These are phyloP conservation scores for Mallotus villosus DNA, from an alignment of 2,797 vertebrate species.

Conservation along the genomic window DNA sequence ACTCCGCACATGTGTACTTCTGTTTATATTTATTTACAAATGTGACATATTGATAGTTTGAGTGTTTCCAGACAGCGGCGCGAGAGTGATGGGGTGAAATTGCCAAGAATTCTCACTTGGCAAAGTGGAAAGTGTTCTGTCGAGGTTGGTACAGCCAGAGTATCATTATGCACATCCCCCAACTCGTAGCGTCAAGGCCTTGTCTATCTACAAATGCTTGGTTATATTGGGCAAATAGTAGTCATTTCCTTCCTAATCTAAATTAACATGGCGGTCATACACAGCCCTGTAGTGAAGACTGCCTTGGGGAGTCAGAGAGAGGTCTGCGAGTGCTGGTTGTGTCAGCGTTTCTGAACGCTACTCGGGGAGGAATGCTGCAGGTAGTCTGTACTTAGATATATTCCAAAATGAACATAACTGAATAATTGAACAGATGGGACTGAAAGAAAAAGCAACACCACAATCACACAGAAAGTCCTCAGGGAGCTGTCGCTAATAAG, in stretches of 20 bases:
- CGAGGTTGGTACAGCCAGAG: slow-evolving; percentile 39
- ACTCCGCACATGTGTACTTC: slow-evolving; percentile 1
- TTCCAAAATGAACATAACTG: slow-evolving; percentile 54
- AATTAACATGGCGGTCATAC: slow-evolving; percentile 51
- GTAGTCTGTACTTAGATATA: slow-evolving; percentile 17
- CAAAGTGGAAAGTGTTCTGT: slow-evolving; percentile 40
- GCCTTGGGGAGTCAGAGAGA: slow-evolving; percentile 14
- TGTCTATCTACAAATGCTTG: too few relatives aligned
- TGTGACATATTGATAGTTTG: slow-evolving; percentile 24
- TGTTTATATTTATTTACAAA: slow-evolving; percentile 9
- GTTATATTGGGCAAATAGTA: slow-evolving; percentile 50
- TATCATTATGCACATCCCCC: slow-evolving; percentile 23
- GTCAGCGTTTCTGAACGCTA: slow-evolving; percentile 19
- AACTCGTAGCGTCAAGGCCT: too few relatives aligned
- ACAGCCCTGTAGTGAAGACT: slow-evolving; percentile 32
- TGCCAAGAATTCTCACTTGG: slow-evolving; percentile 47
- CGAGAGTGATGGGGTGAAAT: slow-evolving; percentile 31
- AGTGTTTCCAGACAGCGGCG: slow-evolving; percentile 21
- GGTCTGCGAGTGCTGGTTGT: not conserved
- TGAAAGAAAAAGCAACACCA: slow-evolving; percentile 34
- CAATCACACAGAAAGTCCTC: slow-evolving; percentile 68
- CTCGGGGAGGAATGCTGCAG: not conserved
- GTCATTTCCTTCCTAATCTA: slow-evolving; percentile 56
- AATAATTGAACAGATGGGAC: slow-evolving; percentile 70
- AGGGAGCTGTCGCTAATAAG: slow-evolving; percentile 53